phyloP scores from a whole-genome alignment of 2,797 vertebrate genomes.

The Chloroceryle amazona region DNA sequence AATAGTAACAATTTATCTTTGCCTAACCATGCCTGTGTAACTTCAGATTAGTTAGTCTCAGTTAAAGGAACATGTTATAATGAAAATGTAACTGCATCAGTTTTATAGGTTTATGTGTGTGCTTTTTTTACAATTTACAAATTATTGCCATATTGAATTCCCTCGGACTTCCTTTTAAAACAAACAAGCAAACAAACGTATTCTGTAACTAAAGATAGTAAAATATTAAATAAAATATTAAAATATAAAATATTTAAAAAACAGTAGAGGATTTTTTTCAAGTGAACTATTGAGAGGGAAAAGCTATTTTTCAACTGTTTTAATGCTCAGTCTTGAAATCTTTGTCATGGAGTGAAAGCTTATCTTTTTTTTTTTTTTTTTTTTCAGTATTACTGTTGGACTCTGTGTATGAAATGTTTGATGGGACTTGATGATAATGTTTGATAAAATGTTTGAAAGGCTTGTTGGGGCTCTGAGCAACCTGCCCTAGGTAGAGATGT shows the following conservation, averaged over 20 bases:
- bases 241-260: no score
- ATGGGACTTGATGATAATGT: no score
- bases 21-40: background rate
- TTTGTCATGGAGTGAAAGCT: background rate
- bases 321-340: background rate
- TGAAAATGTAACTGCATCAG: background rate
- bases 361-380: background rate
- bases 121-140: background rate
- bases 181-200: background rate
- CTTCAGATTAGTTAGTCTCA: background rate
- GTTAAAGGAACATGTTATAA: background rate
- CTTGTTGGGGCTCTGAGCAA: no score
- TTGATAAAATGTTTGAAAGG: no score
- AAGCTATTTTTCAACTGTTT: background rate
- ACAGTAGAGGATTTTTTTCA: background rate
- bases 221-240: background rate
- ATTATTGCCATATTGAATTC: background rate
- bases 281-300: background rate
- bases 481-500: no score
- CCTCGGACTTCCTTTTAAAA: background rate
- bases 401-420: background rate
- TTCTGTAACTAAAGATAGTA: background rate
- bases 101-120: background rate
- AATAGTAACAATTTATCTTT: background rate
- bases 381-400: background rate